These are phyloP conservation scores for Machimus rusticus DNA, from an alignment of 2,888 invertebrate species.

Conservation along the genomic window DNA sequence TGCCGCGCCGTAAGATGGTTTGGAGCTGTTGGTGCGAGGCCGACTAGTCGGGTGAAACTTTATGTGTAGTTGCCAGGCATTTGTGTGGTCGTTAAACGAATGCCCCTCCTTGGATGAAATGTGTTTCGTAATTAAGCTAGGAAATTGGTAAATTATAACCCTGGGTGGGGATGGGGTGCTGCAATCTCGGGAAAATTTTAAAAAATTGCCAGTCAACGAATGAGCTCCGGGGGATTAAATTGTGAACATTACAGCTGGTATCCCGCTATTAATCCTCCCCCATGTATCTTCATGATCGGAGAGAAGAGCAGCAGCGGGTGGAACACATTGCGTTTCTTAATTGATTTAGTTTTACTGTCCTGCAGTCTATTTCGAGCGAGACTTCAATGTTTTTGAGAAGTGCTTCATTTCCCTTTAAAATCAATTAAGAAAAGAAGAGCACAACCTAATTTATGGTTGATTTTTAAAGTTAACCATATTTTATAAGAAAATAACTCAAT, in stretches of 20 bases:
- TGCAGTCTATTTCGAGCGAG: background rate
- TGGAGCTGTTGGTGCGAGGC: background rate
- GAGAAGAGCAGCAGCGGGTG: background rate
- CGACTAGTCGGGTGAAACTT: background rate
- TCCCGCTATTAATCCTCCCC: constrained; percentile 19
- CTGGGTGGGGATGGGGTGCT: constrained; percentile 1
- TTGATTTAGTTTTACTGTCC: background rate
- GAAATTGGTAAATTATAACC: constrained; percentile 60
- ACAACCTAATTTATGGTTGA: too few species aligned
- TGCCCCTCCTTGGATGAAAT: constrained; percentile 56
- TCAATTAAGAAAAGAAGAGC: too few species aligned
- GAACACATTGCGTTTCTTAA: background rate
- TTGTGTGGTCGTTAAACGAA: constrained; percentile 36
- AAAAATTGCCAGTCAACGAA: constrained; percentile 27
- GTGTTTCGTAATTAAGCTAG: constrained; percentile 62
- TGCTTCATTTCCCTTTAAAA: background rate
- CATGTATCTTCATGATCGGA: background rate
- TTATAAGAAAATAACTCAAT: too few species aligned
- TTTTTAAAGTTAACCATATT: too few species aligned
- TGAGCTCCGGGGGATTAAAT: constrained; percentile 10
- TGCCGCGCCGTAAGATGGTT: background rate
- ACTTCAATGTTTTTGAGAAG: background rate
- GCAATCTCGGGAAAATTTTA: constrained; percentile 23
- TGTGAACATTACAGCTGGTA: constrained; percentile 34
- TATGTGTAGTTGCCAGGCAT: constrained; percentile 28